Conservation (phyloP, 2,888 invertebrate genomes). For the Lysandra coridon region DNA sequence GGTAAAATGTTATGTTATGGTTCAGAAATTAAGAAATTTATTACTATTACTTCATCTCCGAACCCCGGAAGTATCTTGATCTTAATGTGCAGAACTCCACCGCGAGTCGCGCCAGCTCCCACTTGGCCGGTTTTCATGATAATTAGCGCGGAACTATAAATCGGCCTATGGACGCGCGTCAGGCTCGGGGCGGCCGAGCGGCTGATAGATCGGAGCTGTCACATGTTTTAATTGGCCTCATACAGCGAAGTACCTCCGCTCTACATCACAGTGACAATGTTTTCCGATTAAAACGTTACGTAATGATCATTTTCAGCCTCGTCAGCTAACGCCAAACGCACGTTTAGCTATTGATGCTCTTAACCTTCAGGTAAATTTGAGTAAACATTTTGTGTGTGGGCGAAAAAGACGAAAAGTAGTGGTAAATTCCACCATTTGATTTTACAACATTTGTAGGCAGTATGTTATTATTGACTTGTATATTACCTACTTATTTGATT, state of each 20-base stretch:
- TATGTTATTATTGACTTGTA: neutral
- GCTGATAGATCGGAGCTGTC: slow-evolving; percentile 5
- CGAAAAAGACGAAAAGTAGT: neutral
- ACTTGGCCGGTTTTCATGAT: neutral
- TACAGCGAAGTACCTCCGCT: neutral
- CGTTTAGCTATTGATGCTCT: neutral
- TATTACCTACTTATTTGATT: too few species aligned
- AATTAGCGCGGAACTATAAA: slow-evolving; percentile 15
- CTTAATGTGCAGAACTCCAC: neutral
- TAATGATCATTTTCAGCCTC: slow-evolving; percentile 4
- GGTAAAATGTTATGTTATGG: too few species aligned
- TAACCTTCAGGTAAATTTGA: neutral
- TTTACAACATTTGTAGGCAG: too few species aligned
- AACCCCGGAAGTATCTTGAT: too few species aligned
- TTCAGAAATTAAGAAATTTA: too few species aligned
- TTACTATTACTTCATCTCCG: too few species aligned
- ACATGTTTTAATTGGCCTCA: slow-evolving; percentile 12
- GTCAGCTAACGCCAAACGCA: neutral
- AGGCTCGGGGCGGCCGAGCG: neutral
- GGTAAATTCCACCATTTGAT: neutral
- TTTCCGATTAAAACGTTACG: neutral
- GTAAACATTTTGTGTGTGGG: neutral
- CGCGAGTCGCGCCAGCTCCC: neutral
- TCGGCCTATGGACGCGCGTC: neutral
- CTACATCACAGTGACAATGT: neutral